phyloP scores from a whole-genome alignment of 1,140 invertebrate species.

The Zaprionus kolodkinae region DNA sequence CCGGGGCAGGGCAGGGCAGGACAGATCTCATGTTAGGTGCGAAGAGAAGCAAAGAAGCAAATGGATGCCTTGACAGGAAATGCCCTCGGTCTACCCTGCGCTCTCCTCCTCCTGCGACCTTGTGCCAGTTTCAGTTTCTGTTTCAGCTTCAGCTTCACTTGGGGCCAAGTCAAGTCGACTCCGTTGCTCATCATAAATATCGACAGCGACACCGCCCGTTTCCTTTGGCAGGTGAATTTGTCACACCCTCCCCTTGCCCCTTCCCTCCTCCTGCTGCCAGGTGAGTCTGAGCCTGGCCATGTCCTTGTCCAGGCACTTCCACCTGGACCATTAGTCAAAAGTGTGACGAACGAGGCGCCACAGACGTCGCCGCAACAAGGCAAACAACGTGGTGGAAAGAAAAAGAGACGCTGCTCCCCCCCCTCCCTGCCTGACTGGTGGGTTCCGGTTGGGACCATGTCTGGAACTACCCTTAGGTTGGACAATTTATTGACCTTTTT shows the following conservation, averaged over 20 bases:
- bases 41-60: slow-evolving; percentile 25
- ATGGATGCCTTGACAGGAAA: slow-evolving; percentile 20
- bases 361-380: slow-evolving; percentile 21
- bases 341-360: slow-evolving; percentile 59
- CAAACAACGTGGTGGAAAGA: slow-evolving; percentile 18
- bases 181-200: slow-evolving; percentile 73
- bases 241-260: slow-evolving; percentile 32
- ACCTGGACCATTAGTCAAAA: slow-evolving; percentile 73
- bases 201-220: slow-evolving; percentile 4
- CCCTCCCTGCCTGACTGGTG: neutral
- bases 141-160: neutral
- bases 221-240: slow-evolving; percentile 75
- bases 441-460: neutral
- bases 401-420: neutral
- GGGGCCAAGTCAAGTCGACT: slow-evolving; percentile 31
- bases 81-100: neutral
- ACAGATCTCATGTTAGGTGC: slow-evolving; percentile 31
- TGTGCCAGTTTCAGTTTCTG: neutral
- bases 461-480: slow-evolving; percentile 1
- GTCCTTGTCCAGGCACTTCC: slow-evolving; percentile 4
- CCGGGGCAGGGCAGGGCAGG: neutral
- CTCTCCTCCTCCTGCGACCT: neutral
- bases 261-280: neutral
- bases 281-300: neutral
- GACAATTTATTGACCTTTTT: slow-evolving; percentile 63